Conservation (phyloP, 1,140 invertebrate species). For the Antheraea mylitta region DNA sequence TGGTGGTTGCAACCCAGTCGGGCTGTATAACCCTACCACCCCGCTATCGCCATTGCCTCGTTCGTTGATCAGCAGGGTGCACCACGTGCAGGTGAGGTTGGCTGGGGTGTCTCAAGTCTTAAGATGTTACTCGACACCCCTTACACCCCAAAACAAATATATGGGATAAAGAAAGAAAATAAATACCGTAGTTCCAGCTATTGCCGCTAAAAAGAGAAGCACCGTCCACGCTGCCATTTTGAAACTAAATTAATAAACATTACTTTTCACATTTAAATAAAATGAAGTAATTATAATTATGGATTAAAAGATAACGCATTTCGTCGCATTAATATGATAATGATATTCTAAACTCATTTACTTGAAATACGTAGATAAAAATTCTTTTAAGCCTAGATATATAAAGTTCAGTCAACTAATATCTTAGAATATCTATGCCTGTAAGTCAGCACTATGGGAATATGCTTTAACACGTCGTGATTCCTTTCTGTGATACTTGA, state of each 20-base stretch:
- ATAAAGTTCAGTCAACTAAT: background rate
- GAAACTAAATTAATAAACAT: background rate
- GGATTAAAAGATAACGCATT: conserved; percentile 12
- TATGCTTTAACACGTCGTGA: too few species aligned
- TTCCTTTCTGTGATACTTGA: too few species aligned
- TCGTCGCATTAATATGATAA: background rate
- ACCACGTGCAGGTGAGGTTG: too few species aligned
- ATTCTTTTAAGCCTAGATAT: background rate
- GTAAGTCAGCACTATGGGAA: too few species aligned
- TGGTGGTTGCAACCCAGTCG: too few species aligned
- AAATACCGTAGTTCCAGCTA: conserved; percentile 27
- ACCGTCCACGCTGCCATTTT: conserved; percentile 26
- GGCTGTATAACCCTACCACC: too few species aligned
- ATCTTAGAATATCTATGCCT: too few species aligned
- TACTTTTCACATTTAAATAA: background rate
- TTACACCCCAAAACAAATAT: too few species aligned
- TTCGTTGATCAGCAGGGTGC: too few species aligned
- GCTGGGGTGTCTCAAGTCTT: too few species aligned
- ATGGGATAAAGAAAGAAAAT: background rate
- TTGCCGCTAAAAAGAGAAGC: conserved; percentile 21
- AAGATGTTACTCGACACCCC: too few species aligned
- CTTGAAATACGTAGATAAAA: background rate
- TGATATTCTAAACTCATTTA: background rate
- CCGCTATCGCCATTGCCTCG: too few species aligned
- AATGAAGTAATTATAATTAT: conserved; percentile 8